Conservation (phyloP, 2,888 invertebrate genomes). For the Cataglyphis albicans region DNA sequence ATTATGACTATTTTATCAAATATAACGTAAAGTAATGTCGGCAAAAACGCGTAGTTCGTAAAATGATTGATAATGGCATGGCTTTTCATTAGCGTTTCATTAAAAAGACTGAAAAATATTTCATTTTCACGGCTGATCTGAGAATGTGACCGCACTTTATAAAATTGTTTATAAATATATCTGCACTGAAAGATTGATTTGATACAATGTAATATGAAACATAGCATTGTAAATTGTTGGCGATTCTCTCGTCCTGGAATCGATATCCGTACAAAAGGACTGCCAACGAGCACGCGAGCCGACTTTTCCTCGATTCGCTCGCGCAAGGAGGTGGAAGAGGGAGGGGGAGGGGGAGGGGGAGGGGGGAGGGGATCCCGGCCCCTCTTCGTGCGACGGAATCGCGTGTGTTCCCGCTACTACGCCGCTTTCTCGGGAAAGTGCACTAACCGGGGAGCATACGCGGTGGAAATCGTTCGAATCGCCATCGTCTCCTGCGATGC, state of each 20-base stretch:
- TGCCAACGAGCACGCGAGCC: background rate
- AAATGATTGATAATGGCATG: no score
- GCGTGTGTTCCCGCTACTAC: slow-evolving; percentile 18
- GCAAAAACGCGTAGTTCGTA: no score
- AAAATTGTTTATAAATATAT: no score
- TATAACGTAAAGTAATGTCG: no score
- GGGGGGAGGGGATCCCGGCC: no score
- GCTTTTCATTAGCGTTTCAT: no score
- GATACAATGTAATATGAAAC: background rate
- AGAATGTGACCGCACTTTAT: no score
- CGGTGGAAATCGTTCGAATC: slow-evolving; percentile 41
- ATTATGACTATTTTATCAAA: no score
- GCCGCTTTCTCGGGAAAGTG: slow-evolving; percentile 53
- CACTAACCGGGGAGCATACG: slow-evolving; percentile 31
- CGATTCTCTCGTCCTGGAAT: background rate
- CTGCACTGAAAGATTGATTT: background rate
- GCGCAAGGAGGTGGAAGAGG: background rate
- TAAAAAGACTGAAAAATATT: no score
- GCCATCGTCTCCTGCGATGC: background rate
- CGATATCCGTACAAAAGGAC: slow-evolving; percentile 7
- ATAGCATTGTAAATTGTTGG: background rate
- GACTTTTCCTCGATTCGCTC: slow-evolving; percentile 26
- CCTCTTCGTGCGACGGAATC: slow-evolving; percentile 12
- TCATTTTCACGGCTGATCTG: no score
- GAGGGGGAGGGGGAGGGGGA: no score